Conservation (phyloP, 2,888 invertebrate species). For the Catocala fraxini region DNA sequence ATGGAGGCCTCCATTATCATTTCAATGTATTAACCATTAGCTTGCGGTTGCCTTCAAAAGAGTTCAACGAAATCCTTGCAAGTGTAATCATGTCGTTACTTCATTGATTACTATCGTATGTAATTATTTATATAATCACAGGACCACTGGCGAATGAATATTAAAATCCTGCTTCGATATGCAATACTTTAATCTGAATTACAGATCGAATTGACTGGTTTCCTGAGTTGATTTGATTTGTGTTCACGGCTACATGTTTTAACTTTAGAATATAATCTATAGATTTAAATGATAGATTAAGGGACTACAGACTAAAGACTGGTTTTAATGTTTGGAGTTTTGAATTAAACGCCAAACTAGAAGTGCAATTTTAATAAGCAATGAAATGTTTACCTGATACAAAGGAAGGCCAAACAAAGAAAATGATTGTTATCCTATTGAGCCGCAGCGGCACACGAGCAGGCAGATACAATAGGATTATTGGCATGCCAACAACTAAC, state of each 20-base stretch:
- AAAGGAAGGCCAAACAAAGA: too few relatives aligned
- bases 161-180: slow-evolving; percentile 35
- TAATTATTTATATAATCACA: slow-evolving; percentile 38
- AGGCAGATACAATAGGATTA: too few relatives aligned
- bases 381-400: too few relatives aligned
- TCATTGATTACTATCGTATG: slow-evolving; percentile 40
- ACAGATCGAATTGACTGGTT: slow-evolving; percentile 23
- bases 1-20: slow-evolving; percentile 26
- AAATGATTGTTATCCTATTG: too few relatives aligned
- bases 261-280: neutral
- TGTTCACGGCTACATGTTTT: neutral
- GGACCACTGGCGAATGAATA: slow-evolving; percentile 27
- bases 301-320: neutral
- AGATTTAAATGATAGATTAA: neutral
- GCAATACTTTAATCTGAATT: slow-evolving; percentile 31
- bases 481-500: too few relatives aligned
- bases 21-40: slow-evolving; percentile 20
- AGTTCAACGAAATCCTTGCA: slow-evolving; percentile 55
- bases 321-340: too few relatives aligned
- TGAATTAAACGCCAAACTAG: too few relatives aligned
- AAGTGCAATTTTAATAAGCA: too few relatives aligned
- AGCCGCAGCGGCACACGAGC: too few relatives aligned
- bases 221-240: slow-evolving; percentile 18
- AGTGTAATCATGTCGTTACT: slow-evolving; percentile 54
- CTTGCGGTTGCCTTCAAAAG: slow-evolving; percentile 46